phyloP scores from a whole-genome alignment of 53 echinoderm and acorn worm species.

The Luidia sarsii region DNA sequence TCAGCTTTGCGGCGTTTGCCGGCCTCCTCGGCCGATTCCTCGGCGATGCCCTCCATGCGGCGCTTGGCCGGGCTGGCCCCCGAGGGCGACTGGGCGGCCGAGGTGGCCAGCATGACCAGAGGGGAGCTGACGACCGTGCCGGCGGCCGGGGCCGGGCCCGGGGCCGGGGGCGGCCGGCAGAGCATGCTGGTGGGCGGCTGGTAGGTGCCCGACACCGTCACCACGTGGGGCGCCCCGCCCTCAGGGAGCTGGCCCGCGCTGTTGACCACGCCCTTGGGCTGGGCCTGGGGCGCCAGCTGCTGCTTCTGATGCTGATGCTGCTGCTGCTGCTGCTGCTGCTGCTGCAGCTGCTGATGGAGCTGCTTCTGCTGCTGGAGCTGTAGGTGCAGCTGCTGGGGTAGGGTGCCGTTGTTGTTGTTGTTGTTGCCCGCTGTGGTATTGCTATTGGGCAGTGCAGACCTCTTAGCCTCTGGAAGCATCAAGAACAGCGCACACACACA shows the following conservation, averaged over 20 bases:
- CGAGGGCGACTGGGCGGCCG: constrained; percentile 57
- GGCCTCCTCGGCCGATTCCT: constrained; percentile 65
- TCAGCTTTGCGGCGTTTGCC: constrained; percentile 62
- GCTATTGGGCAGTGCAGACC: constrained; percentile 12
- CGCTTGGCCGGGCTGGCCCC: constrained; percentile 64
- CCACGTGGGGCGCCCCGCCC: constrained; percentile 57
- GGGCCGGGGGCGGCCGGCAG: constrained; percentile 20
- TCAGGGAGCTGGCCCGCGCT: constrained; percentile 32
- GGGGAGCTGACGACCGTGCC: constrained; percentile 51
- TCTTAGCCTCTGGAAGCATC: constrained; percentile 30
- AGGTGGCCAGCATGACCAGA: constrained; percentile 75
- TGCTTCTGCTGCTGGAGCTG: constrained; percentile 47
- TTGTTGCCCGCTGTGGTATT: neutral
- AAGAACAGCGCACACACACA: too few relatives aligned
- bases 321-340: constrained; percentile 48
- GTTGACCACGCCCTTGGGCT: constrained; percentile 39
- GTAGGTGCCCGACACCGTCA: constrained; percentile 88
- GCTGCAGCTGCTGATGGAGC: constrained; percentile 36
- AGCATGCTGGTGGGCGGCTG: constrained; percentile 81
- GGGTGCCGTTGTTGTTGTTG: constrained; percentile 42
- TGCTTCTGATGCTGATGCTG: neutral
- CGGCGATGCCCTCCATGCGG: constrained; percentile 82
- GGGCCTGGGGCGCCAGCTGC: neutral
- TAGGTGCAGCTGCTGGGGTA: constrained; percentile 52
- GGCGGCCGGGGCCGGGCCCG: constrained; percentile 21